Conservation (phyloP, 2,888 invertebrate species). For the Rhodophaea formosa region DNA sequence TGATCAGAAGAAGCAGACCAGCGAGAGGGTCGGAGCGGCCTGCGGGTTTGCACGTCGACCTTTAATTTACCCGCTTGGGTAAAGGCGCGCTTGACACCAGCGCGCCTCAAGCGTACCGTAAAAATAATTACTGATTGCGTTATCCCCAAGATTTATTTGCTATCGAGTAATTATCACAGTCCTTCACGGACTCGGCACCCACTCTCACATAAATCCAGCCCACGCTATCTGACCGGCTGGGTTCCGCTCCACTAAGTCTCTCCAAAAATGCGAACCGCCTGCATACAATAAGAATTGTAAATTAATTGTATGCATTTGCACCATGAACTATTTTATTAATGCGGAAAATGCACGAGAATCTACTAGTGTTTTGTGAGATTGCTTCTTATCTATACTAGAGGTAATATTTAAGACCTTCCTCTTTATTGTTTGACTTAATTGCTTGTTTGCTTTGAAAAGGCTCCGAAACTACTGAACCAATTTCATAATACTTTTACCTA, state of each 20-base stretch:
- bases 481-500: no score
- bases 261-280: conserved; percentile 7
- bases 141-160: not conserved
- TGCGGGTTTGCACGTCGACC: no score
- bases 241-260: conserved; percentile 2
- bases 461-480: no score
- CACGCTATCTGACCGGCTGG: not conserved
- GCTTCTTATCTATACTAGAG: not conserved
- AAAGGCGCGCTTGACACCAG: no score
- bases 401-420: not conserved
- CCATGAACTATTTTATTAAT: not conserved
- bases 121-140: conserved; percentile 4
- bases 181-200: not conserved
- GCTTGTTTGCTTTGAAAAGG: no score
- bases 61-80: no score
- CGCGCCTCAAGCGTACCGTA: no score
- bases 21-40: no score
- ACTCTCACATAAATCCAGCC: conserved; percentile 8
- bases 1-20: no score
- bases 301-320: conserved; percentile 10
- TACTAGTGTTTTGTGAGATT: not conserved
- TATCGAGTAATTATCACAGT: conserved; percentile 6
- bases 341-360: not conserved
- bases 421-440: no score
- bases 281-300: not conserved